Evolutionary conservation across 2,888 invertebrate genomes (phyloP).

Genomic region (Linyphia triangularis): DNA sequence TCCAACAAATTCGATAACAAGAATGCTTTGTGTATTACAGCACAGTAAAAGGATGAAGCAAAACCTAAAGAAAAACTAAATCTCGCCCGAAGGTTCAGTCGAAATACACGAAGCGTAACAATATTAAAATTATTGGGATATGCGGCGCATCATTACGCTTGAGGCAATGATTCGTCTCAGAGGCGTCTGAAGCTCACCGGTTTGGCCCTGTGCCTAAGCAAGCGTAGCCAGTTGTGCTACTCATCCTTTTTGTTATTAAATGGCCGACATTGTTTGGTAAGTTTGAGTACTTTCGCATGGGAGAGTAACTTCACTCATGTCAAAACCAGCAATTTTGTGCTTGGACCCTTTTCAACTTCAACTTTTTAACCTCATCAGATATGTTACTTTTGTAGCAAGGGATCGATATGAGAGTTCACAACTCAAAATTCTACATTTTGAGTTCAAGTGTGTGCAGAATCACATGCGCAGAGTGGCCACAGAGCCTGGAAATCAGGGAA

Average conservation of each 20-base stretch:
- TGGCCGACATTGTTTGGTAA: not conserved
- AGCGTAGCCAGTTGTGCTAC: slow-evolving; percentile 1
- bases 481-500: no score
- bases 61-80: not conserved
- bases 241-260: not conserved
- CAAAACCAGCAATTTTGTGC: no score
- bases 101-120: slow-evolving; percentile 18
- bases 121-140: slow-evolving; percentile 21
- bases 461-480: no score
- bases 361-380: no score
- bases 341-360: no score
- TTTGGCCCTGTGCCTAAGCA: not conserved
- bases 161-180: slow-evolving; percentile 19
- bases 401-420: no score
- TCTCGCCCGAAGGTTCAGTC: not conserved
- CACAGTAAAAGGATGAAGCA: not conserved
- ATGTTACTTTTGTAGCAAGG: no score
- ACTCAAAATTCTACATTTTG: no score
- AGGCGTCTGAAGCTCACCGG: slow-evolving; percentile 14
- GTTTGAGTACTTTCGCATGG: no score
- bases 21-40: not conserved
- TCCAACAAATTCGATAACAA: slow-evolving; percentile 16
- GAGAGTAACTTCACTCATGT: no score
- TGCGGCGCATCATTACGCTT: slow-evolving; percentile 3
- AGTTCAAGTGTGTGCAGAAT: no score